Base-by-base conservation (phyloP, 2,113 vertebrate species). In the Pavo muticus region DNA sequence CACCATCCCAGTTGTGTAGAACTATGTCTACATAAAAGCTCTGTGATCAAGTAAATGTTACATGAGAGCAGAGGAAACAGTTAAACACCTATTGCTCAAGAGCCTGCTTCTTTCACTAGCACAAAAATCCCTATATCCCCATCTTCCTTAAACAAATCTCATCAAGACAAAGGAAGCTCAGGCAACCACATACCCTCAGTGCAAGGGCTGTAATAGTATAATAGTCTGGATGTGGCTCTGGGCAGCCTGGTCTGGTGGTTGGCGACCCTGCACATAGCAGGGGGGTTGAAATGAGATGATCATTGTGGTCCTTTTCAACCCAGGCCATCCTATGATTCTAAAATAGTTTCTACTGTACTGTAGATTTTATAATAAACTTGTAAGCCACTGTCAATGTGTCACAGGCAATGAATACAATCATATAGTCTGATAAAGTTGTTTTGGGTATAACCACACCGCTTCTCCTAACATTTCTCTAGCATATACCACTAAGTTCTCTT, bases 21-120 rank as follows among this genome's bases (percentile, higher is more conserved):
- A 68, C 25, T 9, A 2, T 6, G 24, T 7, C 37, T 64, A 42
- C 16, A 23, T 10, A 74, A 80, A 80, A 77, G 17, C 45, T 48
- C 27, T 6, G 3, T 12, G 25, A 42, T 35, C 59, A 63, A 5
- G 3, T 13, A 48, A 54, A 45, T 3, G 2, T 5, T 5, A 75
- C 5, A 11, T 29, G 12, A 47, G 15, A 39, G 10, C 7, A 75
- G 17, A 57, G 5, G 24, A 10, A 75, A 89, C 15, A 72, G 29
- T 32, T 50, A 72, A 74, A 50, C 19, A 84, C 3, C 35, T 59
- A 16, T 4, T 29, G 23, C 20, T 24, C 39, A 44, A 74, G 29
- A 48, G 74, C 0, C 0, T 19, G 20, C 10, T 14, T 91, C 64
- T 90, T 47, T 15, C 68, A 67, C 18, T 44, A 21, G 39, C 10